A percentile compares a stretch with the other conserved stretches of the same genome.
Evolutionary conservation across 1,140 invertebrate genomes (phyloP).

Genomic region (Zaprionus davidi): DNA sequence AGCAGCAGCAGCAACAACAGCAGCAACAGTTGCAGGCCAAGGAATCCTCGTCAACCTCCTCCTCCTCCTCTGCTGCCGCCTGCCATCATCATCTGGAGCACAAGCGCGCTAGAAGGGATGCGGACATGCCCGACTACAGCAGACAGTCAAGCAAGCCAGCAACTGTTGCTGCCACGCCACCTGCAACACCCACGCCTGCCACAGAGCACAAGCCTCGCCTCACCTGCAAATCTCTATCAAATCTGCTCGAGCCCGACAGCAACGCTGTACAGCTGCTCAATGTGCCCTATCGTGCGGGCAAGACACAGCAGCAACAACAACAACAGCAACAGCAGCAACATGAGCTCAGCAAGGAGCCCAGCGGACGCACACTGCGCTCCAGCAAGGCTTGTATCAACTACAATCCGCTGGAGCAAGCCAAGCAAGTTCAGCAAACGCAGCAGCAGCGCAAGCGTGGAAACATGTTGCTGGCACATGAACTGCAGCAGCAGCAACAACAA

Average conservation of each 20-base stretch:
- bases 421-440: conserved; percentile 36
- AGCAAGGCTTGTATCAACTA: conserved; percentile 68
- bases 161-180: conserved; percentile 13
- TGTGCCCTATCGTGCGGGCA: conserved; percentile 38
- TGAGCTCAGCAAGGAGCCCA: conserved; percentile 48
- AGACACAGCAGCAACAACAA: no score
- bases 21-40: conserved; percentile 52
- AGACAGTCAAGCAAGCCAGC: conserved; percentile 32
- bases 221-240: conserved; percentile 87
- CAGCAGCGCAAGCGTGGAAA: conserved; percentile 60
- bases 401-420: conserved; percentile 65
- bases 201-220: conserved; percentile 85
- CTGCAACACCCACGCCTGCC: conserved; percentile 27
- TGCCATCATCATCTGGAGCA: conserved; percentile 61
- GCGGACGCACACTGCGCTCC: conserved; percentile 65
- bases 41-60: conserved; percentile 5
- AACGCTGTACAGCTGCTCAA: conserved; percentile 68
- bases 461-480: conserved; percentile 52
- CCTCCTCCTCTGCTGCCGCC: no score
- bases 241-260: conserved; percentile 85
- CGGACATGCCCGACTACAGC: conserved; percentile 49
- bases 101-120: conserved; percentile 62
- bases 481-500: conserved; percentile 62
- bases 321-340: no score
- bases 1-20: conserved; percentile 59